Evolutionary conservation across 1,140 invertebrate genomes (phyloP).

Genomic region (Drosophila parabipectinata): DNA sequence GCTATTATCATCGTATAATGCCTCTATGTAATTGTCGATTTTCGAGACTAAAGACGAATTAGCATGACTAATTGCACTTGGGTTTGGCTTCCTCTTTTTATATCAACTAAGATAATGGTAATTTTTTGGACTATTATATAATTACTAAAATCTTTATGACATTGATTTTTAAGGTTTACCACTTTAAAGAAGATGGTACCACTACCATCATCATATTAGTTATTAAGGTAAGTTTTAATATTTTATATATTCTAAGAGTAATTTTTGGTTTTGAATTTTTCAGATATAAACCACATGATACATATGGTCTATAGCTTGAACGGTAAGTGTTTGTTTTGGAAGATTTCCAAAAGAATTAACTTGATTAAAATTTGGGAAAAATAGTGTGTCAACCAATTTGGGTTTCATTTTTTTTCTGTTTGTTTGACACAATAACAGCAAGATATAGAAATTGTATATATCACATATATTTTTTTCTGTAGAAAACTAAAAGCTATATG

Average conservation of each 20-base stretch:
- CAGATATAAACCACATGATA: too few species aligned
- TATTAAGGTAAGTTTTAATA: too few species aligned
- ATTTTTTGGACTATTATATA: conserved; percentile 19
- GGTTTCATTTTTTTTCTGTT: not conserved
- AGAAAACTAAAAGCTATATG: not conserved
- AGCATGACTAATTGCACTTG: conserved; percentile 36
- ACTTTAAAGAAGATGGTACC: too few species aligned
- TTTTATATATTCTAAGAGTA: too few species aligned
- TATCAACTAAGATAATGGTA: conserved; percentile 9
- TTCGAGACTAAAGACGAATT: conserved; percentile 27
- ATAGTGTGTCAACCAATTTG: not conserved
- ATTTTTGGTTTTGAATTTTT: too few species aligned
- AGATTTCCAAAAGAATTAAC: not conserved
- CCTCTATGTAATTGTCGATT: conserved; percentile 30
- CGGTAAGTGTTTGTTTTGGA: conserved; percentile 2
- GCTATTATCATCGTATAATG: conserved; percentile 33
- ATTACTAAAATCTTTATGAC: conserved; percentile 19
- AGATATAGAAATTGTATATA: not conserved
- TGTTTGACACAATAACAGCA: not conserved
- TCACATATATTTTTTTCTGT: not conserved
- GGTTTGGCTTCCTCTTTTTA: not conserved
- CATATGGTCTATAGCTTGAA: not conserved
- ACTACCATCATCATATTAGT: too few species aligned
- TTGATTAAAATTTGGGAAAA: not conserved
- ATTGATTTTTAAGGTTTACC: not conserved